phyloP scores from a whole-genome alignment of 2,888 invertebrate species.

The Tipula vernalis region DNA sequence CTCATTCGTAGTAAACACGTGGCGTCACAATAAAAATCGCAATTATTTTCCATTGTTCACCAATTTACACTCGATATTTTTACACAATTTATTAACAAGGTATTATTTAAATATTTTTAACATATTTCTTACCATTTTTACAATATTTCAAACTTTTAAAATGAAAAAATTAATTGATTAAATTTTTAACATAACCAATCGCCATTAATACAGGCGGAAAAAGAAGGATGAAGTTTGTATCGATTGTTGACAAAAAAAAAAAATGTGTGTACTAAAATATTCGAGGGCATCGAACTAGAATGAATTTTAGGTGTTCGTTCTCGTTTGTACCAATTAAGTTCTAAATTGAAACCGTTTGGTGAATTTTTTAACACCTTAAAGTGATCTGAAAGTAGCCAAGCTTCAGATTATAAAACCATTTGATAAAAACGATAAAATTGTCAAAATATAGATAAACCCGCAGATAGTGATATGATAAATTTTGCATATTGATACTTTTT shows the following conservation, averaged over 20 bases:
- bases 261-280: background rate
- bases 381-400: too few species aligned
- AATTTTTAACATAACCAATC: slow-evolving; percentile 9
- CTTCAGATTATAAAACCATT: too few species aligned
- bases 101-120: background rate
- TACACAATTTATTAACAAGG: background rate
- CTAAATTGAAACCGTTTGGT: background rate
- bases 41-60: background rate
- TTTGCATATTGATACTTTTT: too few species aligned
- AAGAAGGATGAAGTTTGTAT: background rate
- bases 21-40: background rate
- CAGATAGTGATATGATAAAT: too few species aligned
- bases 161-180: background rate
- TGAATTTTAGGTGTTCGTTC: background rate
- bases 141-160: background rate
- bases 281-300: background rate
- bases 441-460: too few species aligned
- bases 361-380: too few species aligned
- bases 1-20: background rate
- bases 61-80: background rate
- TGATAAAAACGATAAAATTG: too few species aligned
- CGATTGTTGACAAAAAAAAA: background rate
- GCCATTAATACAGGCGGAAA: slow-evolving; percentile 9
- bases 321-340: background rate
- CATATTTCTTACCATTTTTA: slow-evolving; percentile 7